Base-by-base conservation (phyloP, 2,888 invertebrate genomes). In the Agrotis puta region DNA sequence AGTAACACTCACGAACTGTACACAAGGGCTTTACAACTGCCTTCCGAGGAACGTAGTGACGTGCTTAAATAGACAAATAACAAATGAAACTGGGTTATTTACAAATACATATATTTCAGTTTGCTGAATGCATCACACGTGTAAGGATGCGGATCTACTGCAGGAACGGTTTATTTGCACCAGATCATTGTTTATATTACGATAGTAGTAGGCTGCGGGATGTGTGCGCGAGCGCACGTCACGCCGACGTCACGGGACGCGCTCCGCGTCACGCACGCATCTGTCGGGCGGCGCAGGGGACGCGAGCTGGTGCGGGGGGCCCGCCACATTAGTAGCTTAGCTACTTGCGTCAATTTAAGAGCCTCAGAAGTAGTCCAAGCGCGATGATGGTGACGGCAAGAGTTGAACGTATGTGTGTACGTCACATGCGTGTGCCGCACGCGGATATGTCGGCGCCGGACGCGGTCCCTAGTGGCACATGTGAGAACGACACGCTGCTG, bases 241-340 rank as follows among this genome's bases (percentile, higher is more conserved):
- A 79, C 70, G 22, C 39, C 65, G 64, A 82, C 84, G 84, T 85
- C 76, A 77, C 69, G 2, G 56, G 67, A 75, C 81, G 82, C 65
- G 70, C 70, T 9, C 47, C 70, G 74, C 85, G 79, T 86, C 83
- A 86, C 82, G 82, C 82, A 73, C 69, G 73, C 86, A 64, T 6
- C 58, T 39, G 39, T 39, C 73, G 4, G n/a, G 33, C n/a, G 56
- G 56, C 33, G 33, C 33, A 9, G 33, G 33, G 39, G 39, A 39
- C 39, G 56, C 51, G 24, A 56, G 71, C 66, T 58, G 47, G 70
- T 33, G 24, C 33, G 11, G n/a, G 7, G 24, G 50, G 33, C 24
- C 56, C 56, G n/a, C 47, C 39, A 7, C 39, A 11, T 11, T 62
- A 51, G 62, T 9, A 16, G 57, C 20, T 18, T 27, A 14, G 13